Percentiles rank a stretch among this genome's conserved stretches.
Conservation (phyloP, 2,797 vertebrate species). For the Epinephelus malabaricus region DNA sequence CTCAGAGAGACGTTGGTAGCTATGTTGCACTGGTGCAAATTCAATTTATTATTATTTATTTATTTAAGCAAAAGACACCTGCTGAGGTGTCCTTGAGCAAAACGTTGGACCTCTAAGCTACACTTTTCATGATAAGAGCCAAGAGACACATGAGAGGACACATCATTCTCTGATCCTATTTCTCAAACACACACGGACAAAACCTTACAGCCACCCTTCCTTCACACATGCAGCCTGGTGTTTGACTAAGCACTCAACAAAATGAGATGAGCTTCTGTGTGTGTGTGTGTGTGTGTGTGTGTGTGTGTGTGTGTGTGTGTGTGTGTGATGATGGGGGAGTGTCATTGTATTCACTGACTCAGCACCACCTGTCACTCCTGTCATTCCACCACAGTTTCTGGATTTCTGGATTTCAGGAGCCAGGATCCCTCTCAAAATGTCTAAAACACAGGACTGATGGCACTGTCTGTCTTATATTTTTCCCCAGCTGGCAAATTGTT, state of each 20-base stretch:
- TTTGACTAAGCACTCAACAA: conserved; percentile 76
- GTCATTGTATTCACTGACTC: conserved; percentile 70
- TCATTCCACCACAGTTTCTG: conserved; percentile 48
- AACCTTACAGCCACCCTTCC: conserved; percentile 19
- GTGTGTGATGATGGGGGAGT: conserved; percentile 42
- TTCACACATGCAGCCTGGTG: conserved; percentile 31
- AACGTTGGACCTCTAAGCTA: conserved; percentile 35
- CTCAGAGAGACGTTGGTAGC: background rate
- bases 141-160: conserved; percentile 45
- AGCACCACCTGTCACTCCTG: conserved; percentile 61
- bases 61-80: conserved; percentile 5
- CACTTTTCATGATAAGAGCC: conserved; percentile 27
- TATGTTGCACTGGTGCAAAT: conserved; percentile 1
- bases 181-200: conserved; percentile 37
- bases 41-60: too few species aligned
- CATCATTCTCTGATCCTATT: conserved; percentile 56
- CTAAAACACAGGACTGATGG: conserved; percentile 50
- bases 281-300: conserved; percentile 15
- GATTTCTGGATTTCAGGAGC: conserved; percentile 2
- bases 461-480: conserved; percentile 46
- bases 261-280: conserved; percentile 67
- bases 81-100: conserved; percentile 54
- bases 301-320: conserved; percentile 5
- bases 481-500: conserved; percentile 48
- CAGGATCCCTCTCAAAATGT: conserved; percentile 48